Evolutionary conservation across 2,888 invertebrate genomes (phyloP), one percentile per base, ranked within the genome.

Genomic region (Microplitis deprimator): DNA sequence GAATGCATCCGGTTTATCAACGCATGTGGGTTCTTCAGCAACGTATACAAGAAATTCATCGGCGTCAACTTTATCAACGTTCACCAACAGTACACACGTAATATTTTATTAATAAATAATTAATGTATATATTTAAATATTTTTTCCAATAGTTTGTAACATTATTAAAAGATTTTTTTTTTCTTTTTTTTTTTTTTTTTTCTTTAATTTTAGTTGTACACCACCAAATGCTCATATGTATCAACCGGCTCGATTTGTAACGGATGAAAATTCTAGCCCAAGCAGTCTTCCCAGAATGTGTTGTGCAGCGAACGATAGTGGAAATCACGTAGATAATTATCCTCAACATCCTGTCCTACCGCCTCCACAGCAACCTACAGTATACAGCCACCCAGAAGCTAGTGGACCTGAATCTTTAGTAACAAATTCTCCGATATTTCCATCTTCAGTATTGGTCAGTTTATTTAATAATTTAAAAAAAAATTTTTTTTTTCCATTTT

Each of bases 1-100:
- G 94, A 68, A 93, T 95, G 67, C 94, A 95, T 90, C 92, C 94
- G 6, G 92, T 94, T 6, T 95, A 95, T 88, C 94, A 95, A 85
- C 91, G 94, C 78, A 90, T 95, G 64, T 95, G 95, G 95, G 92
- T 94, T 80, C 92, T 93, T 0, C 95, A 95, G 83, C 95, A 95
- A 83, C 93, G 93, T 77, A 92, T 92, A 88, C 92, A 91, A 82
- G 93, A 93, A 87, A 87, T 92, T 77, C 92, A 92, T 81, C 90
- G 93, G 67, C 91, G 93, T 67, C 81, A 83, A 73, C 84, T 87
- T 64, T 85, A 84, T 73, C 81, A 82, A 6, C 83, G 85, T 82
- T 80, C 81, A 5, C 75, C 84, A 5, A 79, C 82, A 59, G 82
- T 84, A 80, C 85, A 86, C 62, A 79, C 82, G 88, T 87, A 83